Evolutionary conservation across 2,888 invertebrate genomes (phyloP).

Genomic region (Cephus sareptanus): DNA sequence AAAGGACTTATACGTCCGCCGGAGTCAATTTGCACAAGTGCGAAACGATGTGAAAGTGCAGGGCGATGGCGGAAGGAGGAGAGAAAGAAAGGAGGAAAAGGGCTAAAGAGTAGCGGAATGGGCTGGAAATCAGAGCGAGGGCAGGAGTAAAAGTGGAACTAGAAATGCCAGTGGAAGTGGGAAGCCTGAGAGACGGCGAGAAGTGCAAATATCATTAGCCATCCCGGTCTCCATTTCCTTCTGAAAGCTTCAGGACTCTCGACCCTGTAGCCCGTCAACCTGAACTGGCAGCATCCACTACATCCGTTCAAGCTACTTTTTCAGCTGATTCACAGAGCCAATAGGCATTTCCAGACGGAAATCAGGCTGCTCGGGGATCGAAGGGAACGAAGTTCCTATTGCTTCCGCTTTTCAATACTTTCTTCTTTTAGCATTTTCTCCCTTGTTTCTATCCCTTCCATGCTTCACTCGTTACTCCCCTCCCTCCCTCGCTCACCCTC

Average conservation of each 20-base stretch:
- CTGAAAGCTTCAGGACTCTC: conserved; percentile 7
- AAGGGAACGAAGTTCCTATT: neutral
- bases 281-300: neutral
- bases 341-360: neutral
- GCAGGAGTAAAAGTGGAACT: neutral
- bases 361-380: neutral
- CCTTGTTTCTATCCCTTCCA: neutral
- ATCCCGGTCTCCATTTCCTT: conserved; percentile 13
- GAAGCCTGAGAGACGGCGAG: conserved; percentile 3
- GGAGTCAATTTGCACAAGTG: conserved; percentile 25
- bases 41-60: conserved; percentile 22
- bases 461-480: no score
- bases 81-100: neutral
- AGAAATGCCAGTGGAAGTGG: neutral
- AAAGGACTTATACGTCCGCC: conserved; percentile 21
- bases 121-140: neutral
- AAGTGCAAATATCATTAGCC: conserved; percentile 24
- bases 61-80: neutral
- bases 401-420: neutral
- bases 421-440: neutral
- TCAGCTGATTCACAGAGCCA: neutral
- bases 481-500: no score
- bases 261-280: neutral
- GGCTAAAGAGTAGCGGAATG: neutral
- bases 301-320: neutral